Percentiles rank a stretch among this genome's conserved stretches.
Conservation (phyloP, 2,888 invertebrate species). For the Hydraecia micacea region DNA sequence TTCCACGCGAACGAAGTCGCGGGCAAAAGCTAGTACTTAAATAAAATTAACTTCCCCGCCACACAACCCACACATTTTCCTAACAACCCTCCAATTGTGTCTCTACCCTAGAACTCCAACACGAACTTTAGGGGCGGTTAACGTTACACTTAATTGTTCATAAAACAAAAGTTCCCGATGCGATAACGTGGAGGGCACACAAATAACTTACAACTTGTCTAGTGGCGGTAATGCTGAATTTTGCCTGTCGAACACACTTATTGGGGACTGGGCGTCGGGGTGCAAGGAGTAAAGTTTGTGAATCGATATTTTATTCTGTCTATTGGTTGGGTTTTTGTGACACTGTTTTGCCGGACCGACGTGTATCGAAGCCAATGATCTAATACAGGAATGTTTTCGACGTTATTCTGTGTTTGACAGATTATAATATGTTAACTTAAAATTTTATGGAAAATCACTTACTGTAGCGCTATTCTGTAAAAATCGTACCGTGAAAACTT, state of each 20-base stretch:
- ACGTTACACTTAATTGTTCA: conserved; percentile 87
- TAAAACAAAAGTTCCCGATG: conserved; percentile 85
- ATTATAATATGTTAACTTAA: neutral
- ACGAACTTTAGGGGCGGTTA: conserved; percentile 80
- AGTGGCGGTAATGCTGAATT: conserved; percentile 51
- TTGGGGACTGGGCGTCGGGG: conserved; percentile 21
- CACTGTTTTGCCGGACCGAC: neutral
- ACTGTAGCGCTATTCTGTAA: neutral
- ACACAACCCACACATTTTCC: neutral
- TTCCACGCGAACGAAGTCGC: no score
- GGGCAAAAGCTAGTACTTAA: no score
- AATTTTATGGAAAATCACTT: neutral
- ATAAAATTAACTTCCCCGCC: neutral
- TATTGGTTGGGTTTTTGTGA: neutral
- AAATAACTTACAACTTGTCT: conserved; percentile 71
- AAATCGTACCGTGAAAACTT: neutral
- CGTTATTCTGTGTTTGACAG: neutral
- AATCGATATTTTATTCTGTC: conserved; percentile 35
- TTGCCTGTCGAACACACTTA: conserved; percentile 50
- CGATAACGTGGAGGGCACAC: conserved; percentile 77
- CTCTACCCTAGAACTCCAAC: conserved; percentile 69
- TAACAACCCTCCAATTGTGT: conserved; percentile 63
- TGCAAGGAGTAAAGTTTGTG: conserved; percentile 4
- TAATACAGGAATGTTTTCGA: neutral
- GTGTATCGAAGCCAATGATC: no score